Conservation (phyloP, 2,888 invertebrate genomes). For the Polia nebulosa region DNA sequence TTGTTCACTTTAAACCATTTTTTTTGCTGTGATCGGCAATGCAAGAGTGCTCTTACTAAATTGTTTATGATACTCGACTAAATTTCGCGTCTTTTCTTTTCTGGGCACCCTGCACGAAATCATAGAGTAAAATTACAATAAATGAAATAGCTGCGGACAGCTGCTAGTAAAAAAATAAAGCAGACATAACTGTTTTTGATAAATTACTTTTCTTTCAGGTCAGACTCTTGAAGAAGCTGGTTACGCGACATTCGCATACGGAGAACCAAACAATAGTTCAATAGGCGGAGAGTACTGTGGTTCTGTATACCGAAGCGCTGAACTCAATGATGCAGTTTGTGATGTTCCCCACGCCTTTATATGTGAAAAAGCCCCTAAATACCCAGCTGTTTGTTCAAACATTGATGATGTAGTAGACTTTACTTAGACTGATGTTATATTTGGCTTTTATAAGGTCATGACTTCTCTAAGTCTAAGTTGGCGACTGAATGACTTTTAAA, state of each 20-base stretch:
- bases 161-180: no score
- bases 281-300: constrained; percentile 71
- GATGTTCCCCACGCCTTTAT: constrained; percentile 23
- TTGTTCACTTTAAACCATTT: no score
- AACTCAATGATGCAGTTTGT: constrained; percentile 73
- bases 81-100: no score
- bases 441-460: neutral
- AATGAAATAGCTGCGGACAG: no score
- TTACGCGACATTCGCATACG: constrained; percentile 67
- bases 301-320: constrained; percentile 64
- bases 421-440: neutral
- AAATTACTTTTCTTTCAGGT: constrained; percentile 63
- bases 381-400: constrained; percentile 37
- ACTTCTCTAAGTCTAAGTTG: no score
- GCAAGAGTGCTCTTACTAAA: no score
- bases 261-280: constrained; percentile 70
- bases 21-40: no score
- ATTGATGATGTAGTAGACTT: neutral
- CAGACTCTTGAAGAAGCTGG: constrained; percentile 73
- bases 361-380: constrained; percentile 47
- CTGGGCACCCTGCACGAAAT: no score
- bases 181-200: no score
- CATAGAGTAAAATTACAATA: no score
- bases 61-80: no score
- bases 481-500: neutral